A percentile compares a stretch with the other conserved stretches of the same genome.
phyloP scores from a whole-genome alignment of 2,888 invertebrate species.

The Idaea aversata region DNA sequence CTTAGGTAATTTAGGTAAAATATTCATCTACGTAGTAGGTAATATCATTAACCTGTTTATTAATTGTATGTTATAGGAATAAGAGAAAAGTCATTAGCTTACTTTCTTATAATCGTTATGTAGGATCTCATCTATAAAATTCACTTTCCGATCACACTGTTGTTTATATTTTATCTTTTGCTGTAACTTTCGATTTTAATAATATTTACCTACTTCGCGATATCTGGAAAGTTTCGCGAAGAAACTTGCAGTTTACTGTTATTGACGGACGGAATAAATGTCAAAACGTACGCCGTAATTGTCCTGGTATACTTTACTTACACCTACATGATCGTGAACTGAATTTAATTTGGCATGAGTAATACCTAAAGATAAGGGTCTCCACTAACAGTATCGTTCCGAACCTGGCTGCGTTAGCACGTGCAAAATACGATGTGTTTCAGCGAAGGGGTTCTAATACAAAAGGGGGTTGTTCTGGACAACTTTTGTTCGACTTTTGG shows the following conservation, averaged over 20 bases:
- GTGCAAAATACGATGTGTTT: too few species aligned
- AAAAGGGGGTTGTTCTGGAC: too few species aligned
- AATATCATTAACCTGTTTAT: not conserved
- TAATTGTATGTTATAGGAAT: not conserved
- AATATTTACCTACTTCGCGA: conserved; percentile 9
- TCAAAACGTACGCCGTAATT: conserved; percentile 31
- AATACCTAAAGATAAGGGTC: conserved; percentile 8
- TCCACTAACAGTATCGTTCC: not conserved
- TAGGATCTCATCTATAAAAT: not conserved
- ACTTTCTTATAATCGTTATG: not conserved
- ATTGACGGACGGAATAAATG: conserved; percentile 28
- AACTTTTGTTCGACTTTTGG: too few species aligned
- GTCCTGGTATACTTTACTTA: conserved; percentile 30
- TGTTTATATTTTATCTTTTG: not conserved
- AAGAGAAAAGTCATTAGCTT: not conserved
- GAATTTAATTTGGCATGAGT: conserved; percentile 21
- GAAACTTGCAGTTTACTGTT: conserved; percentile 11
- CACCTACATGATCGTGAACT: conserved; percentile 24
- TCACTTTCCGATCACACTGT: not conserved
- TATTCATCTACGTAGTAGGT: too few species aligned
- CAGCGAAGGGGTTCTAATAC: too few species aligned
- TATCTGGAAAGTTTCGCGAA: not conserved
- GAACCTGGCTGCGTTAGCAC: too few species aligned
- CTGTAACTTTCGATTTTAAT: not conserved
- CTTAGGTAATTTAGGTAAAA: too few species aligned